A percentile compares a stretch with the other conserved stretches of the same genome.
phyloP scores from a whole-genome alignment of 2,797 vertebrate species.

The Orestias chungarensis region DNA sequence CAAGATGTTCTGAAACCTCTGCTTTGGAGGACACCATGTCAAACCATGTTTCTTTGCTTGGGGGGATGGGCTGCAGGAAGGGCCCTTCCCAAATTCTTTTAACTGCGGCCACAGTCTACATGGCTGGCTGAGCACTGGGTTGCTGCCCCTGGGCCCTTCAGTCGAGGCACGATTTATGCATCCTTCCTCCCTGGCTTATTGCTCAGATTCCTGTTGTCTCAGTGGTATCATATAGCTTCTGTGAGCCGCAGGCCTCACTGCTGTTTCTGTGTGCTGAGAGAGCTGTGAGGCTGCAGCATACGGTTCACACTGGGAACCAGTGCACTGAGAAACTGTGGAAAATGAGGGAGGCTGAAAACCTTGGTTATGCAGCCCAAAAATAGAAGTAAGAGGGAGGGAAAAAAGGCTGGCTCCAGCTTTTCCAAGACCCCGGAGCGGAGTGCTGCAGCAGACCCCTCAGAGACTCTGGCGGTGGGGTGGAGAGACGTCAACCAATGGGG shows the following conservation, averaged over 20 bases:
- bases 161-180: conserved; percentile 69
- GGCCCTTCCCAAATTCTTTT: conserved; percentile 75
- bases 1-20: conserved; percentile 27
- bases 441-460: conserved; percentile 81
- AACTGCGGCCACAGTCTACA: conserved; percentile 72
- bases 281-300: conserved; percentile 11
- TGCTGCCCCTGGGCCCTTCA: conserved; percentile 71
- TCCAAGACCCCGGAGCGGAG: conserved; percentile 79
- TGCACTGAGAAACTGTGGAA: conserved; percentile 68
- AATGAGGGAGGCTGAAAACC: conserved; percentile 65
- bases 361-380: conserved; percentile 76
- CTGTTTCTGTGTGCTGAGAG: conserved; percentile 51
- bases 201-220: conserved; percentile 71
- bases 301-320: conserved; percentile 68
- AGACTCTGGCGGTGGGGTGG: conserved; percentile 79
- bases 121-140: conserved; percentile 76
- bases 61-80: conserved; percentile 69
- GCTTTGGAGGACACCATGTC: conserved; percentile 53
- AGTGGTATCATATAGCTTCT: conserved; percentile 65
- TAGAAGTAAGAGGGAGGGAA: conserved; percentile 68
- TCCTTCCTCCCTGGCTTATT: conserved; percentile 69
- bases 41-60: conserved; percentile 55
- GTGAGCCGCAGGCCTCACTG: conserved; percentile 50
- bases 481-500: conserved; percentile 80
- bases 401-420: conserved; percentile 77